Evolutionary conservation across 92 coral and sea anemone species (phyloP).

Genomic region (Actinostola sp.): DNA sequence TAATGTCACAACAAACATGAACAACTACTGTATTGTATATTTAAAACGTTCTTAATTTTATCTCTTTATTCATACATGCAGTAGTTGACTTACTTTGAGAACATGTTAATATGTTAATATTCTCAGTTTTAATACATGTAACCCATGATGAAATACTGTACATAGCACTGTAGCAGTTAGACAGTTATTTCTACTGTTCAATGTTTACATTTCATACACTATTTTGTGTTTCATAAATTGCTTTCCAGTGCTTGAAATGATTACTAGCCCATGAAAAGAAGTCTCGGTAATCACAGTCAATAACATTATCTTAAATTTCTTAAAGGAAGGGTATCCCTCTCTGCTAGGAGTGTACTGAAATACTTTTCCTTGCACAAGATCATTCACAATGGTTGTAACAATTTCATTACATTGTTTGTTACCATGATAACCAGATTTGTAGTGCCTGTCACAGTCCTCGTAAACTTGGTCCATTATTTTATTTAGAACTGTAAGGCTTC

Average conservation of each 20-base stretch:
- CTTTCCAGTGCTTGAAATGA: slow-evolving; percentile 36
- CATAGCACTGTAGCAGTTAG: too few species aligned
- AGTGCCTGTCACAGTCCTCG: slow-evolving; percentile 48
- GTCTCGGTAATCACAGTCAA: slow-evolving; percentile 52
- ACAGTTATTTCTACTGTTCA: neutral
- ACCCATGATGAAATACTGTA: too few species aligned
- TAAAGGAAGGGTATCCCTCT: slow-evolving; percentile 30
- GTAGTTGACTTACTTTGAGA: too few species aligned
- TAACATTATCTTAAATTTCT: slow-evolving; percentile 32
- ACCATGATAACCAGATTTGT: slow-evolving; percentile 53
- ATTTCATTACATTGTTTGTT: slow-evolving; percentile 24
- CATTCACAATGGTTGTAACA: slow-evolving; percentile 46
- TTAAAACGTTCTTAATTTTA: too few species aligned
- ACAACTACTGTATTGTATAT: too few species aligned
- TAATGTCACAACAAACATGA: too few species aligned
- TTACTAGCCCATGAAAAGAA: slow-evolving; percentile 48
- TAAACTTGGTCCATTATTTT: slow-evolving; percentile 54
- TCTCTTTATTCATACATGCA: too few species aligned
- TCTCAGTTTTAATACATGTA: too few species aligned
- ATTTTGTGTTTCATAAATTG: slow-evolving; percentile 34
- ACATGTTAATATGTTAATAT: too few species aligned
- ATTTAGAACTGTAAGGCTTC: slow-evolving; percentile 63
- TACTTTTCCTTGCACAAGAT: slow-evolving; percentile 58
- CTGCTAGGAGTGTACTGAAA: slow-evolving; percentile 56
- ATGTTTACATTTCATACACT: neutral